Percentiles rank a stretch among this genome's conserved stretches.
Conservation (phyloP, 1,140 invertebrate species). For the Spodoptera litura region DNA sequence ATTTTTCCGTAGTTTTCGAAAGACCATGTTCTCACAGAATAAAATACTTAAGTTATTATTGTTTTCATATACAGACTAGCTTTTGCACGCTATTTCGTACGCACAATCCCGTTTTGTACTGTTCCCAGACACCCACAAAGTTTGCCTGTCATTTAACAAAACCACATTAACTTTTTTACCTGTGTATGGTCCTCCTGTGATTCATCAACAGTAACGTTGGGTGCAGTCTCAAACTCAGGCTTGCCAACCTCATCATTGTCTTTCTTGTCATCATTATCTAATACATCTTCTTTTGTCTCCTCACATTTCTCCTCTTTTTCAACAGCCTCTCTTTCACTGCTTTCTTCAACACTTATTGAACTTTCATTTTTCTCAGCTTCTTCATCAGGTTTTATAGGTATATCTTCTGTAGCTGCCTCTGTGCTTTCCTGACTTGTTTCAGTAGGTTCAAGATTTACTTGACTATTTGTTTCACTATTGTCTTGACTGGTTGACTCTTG, state of each 20-base stretch:
- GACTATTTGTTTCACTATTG: constrained; percentile 26
- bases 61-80: no score
- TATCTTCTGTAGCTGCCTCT: constrained; percentile 17
- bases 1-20: no score
- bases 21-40: no score
- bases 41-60: no score
- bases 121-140: no score
- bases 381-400: constrained; percentile 43
- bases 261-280: constrained; percentile 42
- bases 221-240: constrained; percentile 79
- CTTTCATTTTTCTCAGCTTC: neutral
- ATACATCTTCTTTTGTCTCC: neutral
- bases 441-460: constrained; percentile 19
- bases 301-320: neutral
- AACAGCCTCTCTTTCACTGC: constrained; percentile 5
- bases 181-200: constrained; percentile 79
- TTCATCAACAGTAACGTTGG: constrained; percentile 76
- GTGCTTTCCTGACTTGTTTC: constrained; percentile 32
- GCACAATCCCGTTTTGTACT: no score
- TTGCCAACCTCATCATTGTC: constrained; percentile 67
- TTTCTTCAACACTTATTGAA: constrained; percentile 44
- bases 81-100: no score
- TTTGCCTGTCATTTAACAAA: no score
- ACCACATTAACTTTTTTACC: constrained; percentile 51
- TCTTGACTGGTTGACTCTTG: constrained; percentile 42